A percentile compares a stretch with the other conserved stretches of the same genome.
These are phyloP conservation scores for Myotis pilosus DNA, from an alignment of 2,797 vertebrate species.

Conservation along the genomic window DNA sequence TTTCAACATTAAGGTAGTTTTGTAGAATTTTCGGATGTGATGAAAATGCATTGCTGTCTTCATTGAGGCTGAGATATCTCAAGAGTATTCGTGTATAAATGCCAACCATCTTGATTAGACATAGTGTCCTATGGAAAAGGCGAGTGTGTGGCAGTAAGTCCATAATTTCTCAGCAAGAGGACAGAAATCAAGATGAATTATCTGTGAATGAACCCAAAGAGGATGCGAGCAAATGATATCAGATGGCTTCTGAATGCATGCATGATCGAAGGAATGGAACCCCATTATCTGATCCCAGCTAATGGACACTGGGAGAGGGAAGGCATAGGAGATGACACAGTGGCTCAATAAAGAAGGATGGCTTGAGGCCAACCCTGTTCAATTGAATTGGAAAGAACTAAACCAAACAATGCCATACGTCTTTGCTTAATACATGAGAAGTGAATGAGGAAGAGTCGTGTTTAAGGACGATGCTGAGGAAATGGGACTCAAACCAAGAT, in stretches of 20 bases:
- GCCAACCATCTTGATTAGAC: neutral
- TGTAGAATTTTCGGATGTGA: neutral
- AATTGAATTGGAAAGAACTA: constrained; percentile 26
- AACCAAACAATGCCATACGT: constrained; percentile 64
- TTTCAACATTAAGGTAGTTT: neutral
- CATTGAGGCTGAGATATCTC: neutral
- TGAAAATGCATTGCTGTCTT: neutral
- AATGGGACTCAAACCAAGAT: constrained; percentile 79
- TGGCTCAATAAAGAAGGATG: constrained; percentile 68
- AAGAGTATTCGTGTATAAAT: neutral
- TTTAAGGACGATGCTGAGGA: constrained; percentile 66
- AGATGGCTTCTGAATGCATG: constrained; percentile 47
- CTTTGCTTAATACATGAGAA: constrained; percentile 48
- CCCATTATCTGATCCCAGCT: neutral
- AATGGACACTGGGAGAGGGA: neutral
- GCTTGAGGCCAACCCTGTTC: neutral
- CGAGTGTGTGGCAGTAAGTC: neutral
- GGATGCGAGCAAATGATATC: constrained; percentile 19
- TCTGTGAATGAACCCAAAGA: neutral
- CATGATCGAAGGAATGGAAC: constrained; percentile 51
- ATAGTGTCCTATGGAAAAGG: accelerated
- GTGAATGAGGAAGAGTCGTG: constrained; percentile 69
- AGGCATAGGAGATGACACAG: neutral
- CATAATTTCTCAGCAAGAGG: neutral
- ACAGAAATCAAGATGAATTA: constrained; percentile 60